Conservation (phyloP, 37 sponge, comb jelly and placozoan genomes). For the Cladorhizidae sp. region DNA sequence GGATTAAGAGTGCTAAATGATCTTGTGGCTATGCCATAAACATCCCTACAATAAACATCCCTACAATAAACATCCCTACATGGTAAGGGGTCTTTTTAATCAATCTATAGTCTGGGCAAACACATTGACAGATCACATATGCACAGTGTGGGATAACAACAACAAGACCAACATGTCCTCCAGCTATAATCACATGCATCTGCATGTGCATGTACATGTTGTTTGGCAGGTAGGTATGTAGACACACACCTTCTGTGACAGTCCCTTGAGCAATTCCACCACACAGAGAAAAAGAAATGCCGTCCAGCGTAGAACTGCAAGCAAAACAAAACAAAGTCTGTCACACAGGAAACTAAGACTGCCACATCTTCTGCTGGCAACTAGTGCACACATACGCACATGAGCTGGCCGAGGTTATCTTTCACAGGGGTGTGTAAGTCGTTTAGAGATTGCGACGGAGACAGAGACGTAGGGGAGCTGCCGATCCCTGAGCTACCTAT, state of each 20-base stretch:
- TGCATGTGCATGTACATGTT: no score
- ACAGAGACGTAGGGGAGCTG: slow-evolving; percentile 44
- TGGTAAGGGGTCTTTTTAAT: no score
- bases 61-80: no score
- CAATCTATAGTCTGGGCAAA: no score
- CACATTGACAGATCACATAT: no score
- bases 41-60: no score
- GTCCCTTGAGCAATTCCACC: slow-evolving; percentile 55
- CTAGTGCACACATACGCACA: slow-evolving; percentile 11
- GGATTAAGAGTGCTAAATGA: no score
- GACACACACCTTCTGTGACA: slow-evolving; percentile 43
- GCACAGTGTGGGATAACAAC: no score
- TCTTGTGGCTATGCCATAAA: no score
- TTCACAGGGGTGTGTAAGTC: background rate
- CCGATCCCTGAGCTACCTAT: slow-evolving; percentile 29
- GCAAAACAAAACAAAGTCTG: background rate
- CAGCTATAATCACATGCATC: background rate
- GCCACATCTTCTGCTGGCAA: background rate
- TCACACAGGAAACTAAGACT: background rate
- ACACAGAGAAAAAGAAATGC: slow-evolving; percentile 72
- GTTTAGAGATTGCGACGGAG: slow-evolving; percentile 12
- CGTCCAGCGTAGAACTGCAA: slow-evolving; percentile 24
- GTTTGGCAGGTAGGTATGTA: no score
- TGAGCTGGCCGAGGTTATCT: slow-evolving; percentile 12
- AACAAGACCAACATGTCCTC: no score